Evolutionary conservation across 2,888 invertebrate genomes (phyloP).

Genomic region (Sphaeridia pumilis): DNA sequence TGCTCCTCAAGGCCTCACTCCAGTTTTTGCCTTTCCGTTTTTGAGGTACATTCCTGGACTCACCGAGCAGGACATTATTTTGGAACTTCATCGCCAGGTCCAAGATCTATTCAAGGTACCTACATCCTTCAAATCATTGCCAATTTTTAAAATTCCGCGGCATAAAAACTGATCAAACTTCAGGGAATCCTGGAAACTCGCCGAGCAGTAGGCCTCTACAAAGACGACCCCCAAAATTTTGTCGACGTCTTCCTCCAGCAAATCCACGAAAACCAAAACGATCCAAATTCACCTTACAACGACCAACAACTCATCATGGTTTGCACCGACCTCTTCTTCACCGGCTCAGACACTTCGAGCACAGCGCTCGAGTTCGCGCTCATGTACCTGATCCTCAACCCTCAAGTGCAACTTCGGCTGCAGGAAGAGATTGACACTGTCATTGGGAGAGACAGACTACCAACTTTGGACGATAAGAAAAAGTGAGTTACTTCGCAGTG

Average conservation of each 20-base stretch:
- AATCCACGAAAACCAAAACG: slow-evolving; percentile 7
- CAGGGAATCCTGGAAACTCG: slow-evolving; percentile 19
- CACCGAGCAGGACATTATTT: slow-evolving; percentile 17
- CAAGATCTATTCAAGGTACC: slow-evolving; percentile 21
- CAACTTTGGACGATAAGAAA: slow-evolving; percentile 16
- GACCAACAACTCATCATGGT: slow-evolving; percentile 22
- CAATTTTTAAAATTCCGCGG: too few species aligned
- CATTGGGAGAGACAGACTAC: slow-evolving; percentile 17
- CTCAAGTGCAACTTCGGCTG: slow-evolving; percentile 17
- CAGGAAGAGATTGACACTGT: slow-evolving; percentile 21
- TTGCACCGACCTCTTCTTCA: slow-evolving; percentile 21
- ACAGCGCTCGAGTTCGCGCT: slow-evolving; percentile 21
- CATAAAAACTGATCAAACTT: too few species aligned
- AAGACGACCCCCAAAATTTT: slow-evolving; percentile 18
- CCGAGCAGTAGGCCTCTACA: slow-evolving; percentile 10
- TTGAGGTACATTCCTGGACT: slow-evolving; percentile 15
- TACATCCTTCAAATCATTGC: background rate
- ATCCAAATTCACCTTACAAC: background rate
- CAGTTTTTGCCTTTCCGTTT: slow-evolving; percentile 17
- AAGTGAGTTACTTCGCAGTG: slow-evolving; percentile 5
- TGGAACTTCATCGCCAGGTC: slow-evolving; percentile 14
- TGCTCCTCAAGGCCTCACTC: slow-evolving; percentile 13
- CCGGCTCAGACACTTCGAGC: slow-evolving; percentile 24
- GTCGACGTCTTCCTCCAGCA: slow-evolving; percentile 21
- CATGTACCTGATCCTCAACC: slow-evolving; percentile 24